Evolutionary conservation across 2,797 vertebrate species (phyloP).

Genomic region (Malacoctenus gilli): DNA sequence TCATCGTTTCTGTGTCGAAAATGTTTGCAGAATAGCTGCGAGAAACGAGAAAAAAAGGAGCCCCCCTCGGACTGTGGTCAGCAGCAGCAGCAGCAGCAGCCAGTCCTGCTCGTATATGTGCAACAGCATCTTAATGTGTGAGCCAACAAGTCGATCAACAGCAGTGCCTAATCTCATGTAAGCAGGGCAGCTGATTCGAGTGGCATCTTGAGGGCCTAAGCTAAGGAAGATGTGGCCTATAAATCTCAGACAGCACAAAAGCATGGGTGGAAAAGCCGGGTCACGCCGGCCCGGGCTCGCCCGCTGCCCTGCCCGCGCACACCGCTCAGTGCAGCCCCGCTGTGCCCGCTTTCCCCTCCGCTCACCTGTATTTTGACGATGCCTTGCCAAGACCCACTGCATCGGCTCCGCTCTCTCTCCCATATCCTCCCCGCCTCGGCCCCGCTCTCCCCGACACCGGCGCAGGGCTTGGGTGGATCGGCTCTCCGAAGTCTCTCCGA

Average conservation of each 20-base stretch:
- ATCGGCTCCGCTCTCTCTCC: conserved; percentile 76
- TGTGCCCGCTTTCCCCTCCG: conserved; percentile 18
- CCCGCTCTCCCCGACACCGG: conserved; percentile 49
- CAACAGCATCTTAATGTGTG: conserved; percentile 32
- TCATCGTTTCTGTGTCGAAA: neutral
- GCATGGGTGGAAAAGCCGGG: conserved; percentile 31
- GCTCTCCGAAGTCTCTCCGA: conserved; percentile 44
- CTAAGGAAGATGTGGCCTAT: conserved; percentile 52
- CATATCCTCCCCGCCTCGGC: conserved; percentile 75
- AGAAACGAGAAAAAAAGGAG: too few relatives aligned
- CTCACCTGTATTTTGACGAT: conserved; percentile 82
- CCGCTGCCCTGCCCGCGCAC: conserved; percentile 1
- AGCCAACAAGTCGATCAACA: conserved; percentile 47
- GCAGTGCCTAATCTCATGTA: conserved; percentile 34
- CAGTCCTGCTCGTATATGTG: conserved; percentile 9
- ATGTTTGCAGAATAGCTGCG: neutral
- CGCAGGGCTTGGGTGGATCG: conserved; percentile 14
- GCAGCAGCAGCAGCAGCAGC: conserved; percentile 1
- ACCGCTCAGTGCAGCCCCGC: neutral
- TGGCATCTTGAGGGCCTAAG: conserved; percentile 56
- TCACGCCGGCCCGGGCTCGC: conserved; percentile 8
- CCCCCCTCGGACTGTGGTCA: neutral
- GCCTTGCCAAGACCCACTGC: conserved; percentile 77
- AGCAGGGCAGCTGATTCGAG: conserved; percentile 51
- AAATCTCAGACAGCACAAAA: conserved; percentile 14